Conservation (phyloP, 1,140 invertebrate genomes). For the Euura lappo region DNA sequence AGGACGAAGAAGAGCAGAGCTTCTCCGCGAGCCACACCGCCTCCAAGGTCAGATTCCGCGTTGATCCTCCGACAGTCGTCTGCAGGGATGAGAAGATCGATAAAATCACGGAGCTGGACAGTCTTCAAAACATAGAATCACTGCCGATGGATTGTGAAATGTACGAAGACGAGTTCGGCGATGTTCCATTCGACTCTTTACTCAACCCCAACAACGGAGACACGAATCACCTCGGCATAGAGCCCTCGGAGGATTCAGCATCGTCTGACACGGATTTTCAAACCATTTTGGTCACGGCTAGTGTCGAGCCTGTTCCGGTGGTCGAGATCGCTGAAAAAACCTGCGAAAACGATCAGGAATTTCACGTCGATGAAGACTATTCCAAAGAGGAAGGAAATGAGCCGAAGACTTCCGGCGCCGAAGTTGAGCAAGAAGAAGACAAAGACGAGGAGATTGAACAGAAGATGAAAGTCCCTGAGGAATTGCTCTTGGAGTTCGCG, state of each 20-base stretch:
- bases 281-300: neutral
- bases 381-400: too few species aligned
- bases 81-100: neutral
- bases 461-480: neutral
- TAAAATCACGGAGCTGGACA: conserved; percentile 15
- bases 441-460: neutral
- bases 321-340: too few species aligned
- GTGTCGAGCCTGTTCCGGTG: neutral
- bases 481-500: neutral
- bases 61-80: conserved; percentile 37
- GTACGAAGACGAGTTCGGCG: conserved; percentile 20
- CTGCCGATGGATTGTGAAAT: neutral
- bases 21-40: conserved; percentile 14
- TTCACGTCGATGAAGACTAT: too few species aligned
- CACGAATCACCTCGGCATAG: neutral
- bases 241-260: neutral
- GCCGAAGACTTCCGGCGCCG: too few species aligned
- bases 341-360: too few species aligned
- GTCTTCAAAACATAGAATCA: conserved; percentile 14
- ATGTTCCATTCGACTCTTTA: conserved; percentile 21
- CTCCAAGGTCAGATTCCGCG: conserved; percentile 48
- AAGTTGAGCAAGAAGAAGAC: neutral
- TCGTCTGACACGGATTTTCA: neutral
- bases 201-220: neutral
- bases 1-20: conserved; percentile 3